These are phyloP conservation scores for Trematomus loennbergii DNA, from an alignment of 2,113 vertebrate species.

Conservation along the genomic window DNA sequence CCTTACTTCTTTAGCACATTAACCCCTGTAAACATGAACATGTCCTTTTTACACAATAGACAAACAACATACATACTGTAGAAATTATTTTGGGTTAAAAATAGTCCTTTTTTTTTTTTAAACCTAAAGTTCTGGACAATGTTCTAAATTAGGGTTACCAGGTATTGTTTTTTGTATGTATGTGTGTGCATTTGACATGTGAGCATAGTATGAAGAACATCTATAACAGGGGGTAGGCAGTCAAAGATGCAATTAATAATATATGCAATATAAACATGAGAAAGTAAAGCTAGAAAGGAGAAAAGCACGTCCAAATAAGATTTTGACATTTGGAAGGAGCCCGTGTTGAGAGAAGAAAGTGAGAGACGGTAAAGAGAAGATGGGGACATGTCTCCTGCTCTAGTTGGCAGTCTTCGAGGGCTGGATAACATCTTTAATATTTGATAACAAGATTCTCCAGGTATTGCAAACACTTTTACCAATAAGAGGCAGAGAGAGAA, in stretches of 20 bases:
- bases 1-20: no score
- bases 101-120: no score
- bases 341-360: constrained; percentile 27
- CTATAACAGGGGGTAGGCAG: neutral
- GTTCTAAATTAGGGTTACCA: neutral
- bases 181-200: neutral
- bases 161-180: no score
- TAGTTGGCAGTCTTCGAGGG: constrained; percentile 68
- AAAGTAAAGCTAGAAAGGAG: neutral
- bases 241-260: constrained; percentile 13
- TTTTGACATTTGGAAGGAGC: constrained; percentile 40
- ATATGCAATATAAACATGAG: neutral
- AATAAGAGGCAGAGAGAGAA: constrained; percentile 70
- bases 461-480: constrained; percentile 75
- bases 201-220: neutral
- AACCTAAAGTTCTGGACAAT: no score
- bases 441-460: constrained; percentile 81
- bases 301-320: constrained; percentile 23
- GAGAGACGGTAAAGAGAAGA: constrained; percentile 26
- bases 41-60: neutral
- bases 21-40: no score
- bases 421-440: constrained; percentile 86
- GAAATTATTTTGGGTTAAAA: neutral
- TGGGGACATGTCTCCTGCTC: constrained; percentile 39
- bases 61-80: neutral